Base-by-base conservation (phyloP, 2,888 invertebrate species). In the Pseudococcus longispinus region DNA sequence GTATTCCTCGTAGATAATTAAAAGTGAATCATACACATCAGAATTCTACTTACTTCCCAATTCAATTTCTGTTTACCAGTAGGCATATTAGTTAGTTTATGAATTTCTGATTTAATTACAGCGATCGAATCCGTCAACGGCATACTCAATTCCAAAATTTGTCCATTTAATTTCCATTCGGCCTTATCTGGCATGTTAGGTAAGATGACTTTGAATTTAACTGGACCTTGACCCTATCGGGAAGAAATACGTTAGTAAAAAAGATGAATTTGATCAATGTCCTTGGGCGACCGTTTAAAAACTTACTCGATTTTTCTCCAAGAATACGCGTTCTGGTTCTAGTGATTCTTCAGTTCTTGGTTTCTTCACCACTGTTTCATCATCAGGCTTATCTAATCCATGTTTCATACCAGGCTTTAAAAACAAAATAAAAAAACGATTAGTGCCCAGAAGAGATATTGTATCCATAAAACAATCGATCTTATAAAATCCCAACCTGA, bases 21-120 rank as follows among this genome's bases (percentile, higher is more conserved):
- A 37, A 8, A 37, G 0, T 4, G 37, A 37, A 37, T 9, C 5
- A 4, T 4, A 37, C 5, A 8, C 0, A 2, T 37, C 37, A 2
- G 37, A 8, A 8, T 0, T 37, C 5, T 42, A 90, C 91, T 91
- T 91, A 95, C 98, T 92, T 98, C 98, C 90, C 95, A 96, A 89
- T 97, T 96, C 89, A 99, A 93, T 91, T 99, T 98, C 92, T 99
- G 99, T 91, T 99, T 99, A 86, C 98, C 97, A 23, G 96, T 96
- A 74, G 98, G 97, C 95, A 99, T 96, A 89, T 96, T 96, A 87
- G 96, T 96, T 89, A 94, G 93, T 90, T 96, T 95, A 88, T 96
- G 94, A 89, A 99, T 93, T 90, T 95, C 94, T 15, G 94, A 94
- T 92, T 99, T 99, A 89, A 99, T 93, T 86, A 94, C 95, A 18